Evolutionary conservation across 1,140 invertebrate genomes (phyloP).

Genomic region (Trichonephila inaurata): DNA sequence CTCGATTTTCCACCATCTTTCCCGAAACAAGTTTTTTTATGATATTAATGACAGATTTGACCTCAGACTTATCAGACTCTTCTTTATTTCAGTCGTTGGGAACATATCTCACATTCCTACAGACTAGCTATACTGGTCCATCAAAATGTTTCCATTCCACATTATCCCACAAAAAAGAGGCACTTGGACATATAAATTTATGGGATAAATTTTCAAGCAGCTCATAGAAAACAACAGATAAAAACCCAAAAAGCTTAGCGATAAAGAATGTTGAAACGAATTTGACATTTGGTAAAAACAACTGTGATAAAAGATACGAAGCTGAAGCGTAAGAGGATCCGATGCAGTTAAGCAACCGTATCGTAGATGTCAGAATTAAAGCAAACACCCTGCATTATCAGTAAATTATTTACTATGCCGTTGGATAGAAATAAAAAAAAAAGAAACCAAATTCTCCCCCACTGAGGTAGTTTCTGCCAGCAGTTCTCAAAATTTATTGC

Average conservation of each 20-base stretch:
- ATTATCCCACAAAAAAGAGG: not conserved
- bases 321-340: not conserved
- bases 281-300: not conserved
- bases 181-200: not conserved
- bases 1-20: too few species aligned
- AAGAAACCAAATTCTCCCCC: not conserved
- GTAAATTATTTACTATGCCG: not conserved
- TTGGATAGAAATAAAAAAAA: not conserved
- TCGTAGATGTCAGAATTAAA: not conserved
- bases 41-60: too few species aligned
- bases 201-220: not conserved
- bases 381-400: not conserved
- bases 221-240: not conserved
- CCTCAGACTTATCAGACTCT: too few species aligned
- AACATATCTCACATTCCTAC: too few species aligned
- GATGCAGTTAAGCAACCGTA: not conserved
- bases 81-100: too few species aligned
- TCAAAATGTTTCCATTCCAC: not conserved
- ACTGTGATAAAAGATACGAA: not conserved
- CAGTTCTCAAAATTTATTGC: not conserved
- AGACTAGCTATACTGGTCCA: not conserved
- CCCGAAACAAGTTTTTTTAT: too few species aligned
- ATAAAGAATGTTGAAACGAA: not conserved
- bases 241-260: not conserved
- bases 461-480: not conserved